phyloP scores from a whole-genome alignment of 2,888 invertebrate genomes.

The Stenichneumon culpator region DNA sequence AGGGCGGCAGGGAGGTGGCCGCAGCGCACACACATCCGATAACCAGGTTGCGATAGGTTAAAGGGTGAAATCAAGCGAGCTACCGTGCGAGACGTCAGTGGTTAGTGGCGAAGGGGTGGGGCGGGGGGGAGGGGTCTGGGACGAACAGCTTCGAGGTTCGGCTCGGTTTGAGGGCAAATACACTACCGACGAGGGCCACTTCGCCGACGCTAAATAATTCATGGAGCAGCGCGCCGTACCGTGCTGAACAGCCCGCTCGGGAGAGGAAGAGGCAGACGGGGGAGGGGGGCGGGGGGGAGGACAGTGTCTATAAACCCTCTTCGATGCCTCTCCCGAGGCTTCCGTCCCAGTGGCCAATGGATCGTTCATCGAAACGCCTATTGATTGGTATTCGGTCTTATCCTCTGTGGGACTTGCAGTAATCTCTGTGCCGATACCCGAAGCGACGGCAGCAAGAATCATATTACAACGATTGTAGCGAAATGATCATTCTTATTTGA shows the following conservation, averaged over 20 bases:
- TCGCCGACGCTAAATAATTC: slow-evolving; percentile 80
- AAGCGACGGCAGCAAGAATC: slow-evolving; percentile 2
- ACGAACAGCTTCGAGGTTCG: slow-evolving; percentile 56
- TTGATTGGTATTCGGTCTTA: slow-evolving; percentile 74
- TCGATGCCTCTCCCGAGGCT: slow-evolving; percentile 50
- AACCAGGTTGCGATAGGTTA: slow-evolving; percentile 71
- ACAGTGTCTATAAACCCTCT: slow-evolving; percentile 5
- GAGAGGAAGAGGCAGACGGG: slow-evolving; percentile 1
- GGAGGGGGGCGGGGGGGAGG: slow-evolving; percentile 12
- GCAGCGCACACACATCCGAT: slow-evolving; percentile 46
- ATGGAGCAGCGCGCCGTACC: slow-evolving; percentile 72
- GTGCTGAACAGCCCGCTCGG: slow-evolving; percentile 37
- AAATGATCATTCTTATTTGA: neutral
- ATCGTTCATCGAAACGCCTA: slow-evolving; percentile 75
- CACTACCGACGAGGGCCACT: slow-evolving; percentile 76
- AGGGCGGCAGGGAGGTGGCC: neutral
- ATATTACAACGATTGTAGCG: neutral
- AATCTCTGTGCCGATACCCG: slow-evolving; percentile 18
- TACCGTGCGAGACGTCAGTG: slow-evolving; percentile 52
- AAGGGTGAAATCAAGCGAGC: slow-evolving; percentile 76
- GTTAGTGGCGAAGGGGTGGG: slow-evolving; percentile 5
- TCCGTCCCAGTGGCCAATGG: slow-evolving; percentile 73
- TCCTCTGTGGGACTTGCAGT: slow-evolving; percentile 31
- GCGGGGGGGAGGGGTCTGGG: slow-evolving; percentile 14
- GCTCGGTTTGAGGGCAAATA: slow-evolving; percentile 77